Conservation (phyloP, 2,888 invertebrate genomes). For the Sialis lutaria region DNA sequence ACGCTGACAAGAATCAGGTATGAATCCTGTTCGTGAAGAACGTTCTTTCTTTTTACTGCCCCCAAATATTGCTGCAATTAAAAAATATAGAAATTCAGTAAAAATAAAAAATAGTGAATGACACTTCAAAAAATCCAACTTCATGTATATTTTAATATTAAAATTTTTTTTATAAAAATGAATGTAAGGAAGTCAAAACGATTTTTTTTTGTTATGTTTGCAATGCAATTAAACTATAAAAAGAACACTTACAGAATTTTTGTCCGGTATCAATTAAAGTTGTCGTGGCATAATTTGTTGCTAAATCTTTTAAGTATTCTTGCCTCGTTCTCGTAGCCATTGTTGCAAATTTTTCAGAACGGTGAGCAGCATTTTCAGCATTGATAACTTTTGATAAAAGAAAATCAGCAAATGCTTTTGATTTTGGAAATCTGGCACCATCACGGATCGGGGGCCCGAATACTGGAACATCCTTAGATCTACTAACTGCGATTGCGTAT, state of each 20-base stretch:
- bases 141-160: neutral
- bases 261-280: slow-evolving; percentile 69
- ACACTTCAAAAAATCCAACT: neutral
- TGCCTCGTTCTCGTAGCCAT: slow-evolving; percentile 93
- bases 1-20: slow-evolving; percentile 51
- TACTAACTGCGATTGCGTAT: slow-evolving; percentile 57
- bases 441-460: slow-evolving; percentile 92
- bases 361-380: slow-evolving; percentile 91
- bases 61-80: slow-evolving; percentile 36
- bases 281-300: slow-evolving; percentile 64
- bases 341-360: slow-evolving; percentile 89
- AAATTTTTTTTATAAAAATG: neutral
- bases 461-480: slow-evolving; percentile 87
- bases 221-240: slow-evolving; percentile 1
- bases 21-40: slow-evolving; percentile 50
- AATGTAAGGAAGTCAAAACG: neutral
- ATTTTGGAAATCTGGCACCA: slow-evolving; percentile 73
- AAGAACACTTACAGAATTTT: slow-evolving; percentile 58
- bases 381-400: slow-evolving; percentile 90
- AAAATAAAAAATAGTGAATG: neutral
- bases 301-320: slow-evolving; percentile 88
- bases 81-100: slow-evolving; percentile 2
- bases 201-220: neutral
- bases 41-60: slow-evolving; percentile 65
- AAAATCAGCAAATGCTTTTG: slow-evolving; percentile 88